Conservation (phyloP, 2,113 vertebrate genomes). For the Pantherophis guttatus region DNA sequence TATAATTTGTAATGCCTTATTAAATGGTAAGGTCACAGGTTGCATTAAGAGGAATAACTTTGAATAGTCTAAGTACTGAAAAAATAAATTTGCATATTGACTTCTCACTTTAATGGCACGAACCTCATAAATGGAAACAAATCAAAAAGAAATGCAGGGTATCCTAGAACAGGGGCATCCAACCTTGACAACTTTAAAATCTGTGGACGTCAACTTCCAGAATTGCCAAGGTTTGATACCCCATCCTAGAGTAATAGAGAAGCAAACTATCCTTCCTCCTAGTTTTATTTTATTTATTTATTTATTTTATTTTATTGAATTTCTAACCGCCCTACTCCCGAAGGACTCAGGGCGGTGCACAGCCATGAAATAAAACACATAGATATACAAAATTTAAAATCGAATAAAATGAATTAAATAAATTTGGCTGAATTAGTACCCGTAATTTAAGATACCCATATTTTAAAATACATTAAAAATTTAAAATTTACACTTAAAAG, state of each 20-base stretch:
- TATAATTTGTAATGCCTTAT: neutral
- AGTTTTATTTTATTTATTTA: neutral
- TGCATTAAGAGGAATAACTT: neutral
- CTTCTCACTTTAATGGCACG: neutral
- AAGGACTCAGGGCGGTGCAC: too few species aligned
- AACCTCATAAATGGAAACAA: conserved; percentile 13
- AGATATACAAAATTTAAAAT: too few species aligned
- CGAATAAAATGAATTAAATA: too few species aligned
- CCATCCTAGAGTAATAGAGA: neutral
- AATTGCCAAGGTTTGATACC: neutral
- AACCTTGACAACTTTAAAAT: neutral
- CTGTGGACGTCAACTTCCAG: neutral
- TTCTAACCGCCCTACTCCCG: too few species aligned
- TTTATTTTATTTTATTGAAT: too few species aligned
- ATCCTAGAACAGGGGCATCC: neutral
- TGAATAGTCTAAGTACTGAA: neutral
- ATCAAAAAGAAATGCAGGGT: neutral
- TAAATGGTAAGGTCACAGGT: neutral
- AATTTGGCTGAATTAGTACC: too few species aligned
- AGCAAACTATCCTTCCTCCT: neutral
- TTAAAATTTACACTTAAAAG: too few species aligned
- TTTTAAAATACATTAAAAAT: too few species aligned
- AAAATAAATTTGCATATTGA: neutral
- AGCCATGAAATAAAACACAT: too few species aligned
- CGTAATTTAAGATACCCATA: too few species aligned